Percentiles rank a stretch among this genome's conserved stretches.
Evolutionary conservation across 1,140 invertebrate species (phyloP).

Genomic region (Paralvinella palmiformis): DNA sequence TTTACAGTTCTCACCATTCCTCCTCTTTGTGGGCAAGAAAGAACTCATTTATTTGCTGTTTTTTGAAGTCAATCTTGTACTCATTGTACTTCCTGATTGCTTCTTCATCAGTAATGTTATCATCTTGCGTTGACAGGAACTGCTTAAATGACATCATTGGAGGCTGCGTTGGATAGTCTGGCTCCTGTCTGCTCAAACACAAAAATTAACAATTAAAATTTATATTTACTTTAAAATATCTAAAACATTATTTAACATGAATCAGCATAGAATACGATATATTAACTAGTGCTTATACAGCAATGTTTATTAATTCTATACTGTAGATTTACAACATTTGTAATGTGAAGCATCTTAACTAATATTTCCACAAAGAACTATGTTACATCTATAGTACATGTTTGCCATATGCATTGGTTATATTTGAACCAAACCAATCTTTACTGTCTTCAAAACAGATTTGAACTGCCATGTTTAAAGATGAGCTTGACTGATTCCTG

Average conservation of each 20-base stretch:
- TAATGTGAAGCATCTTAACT: no score
- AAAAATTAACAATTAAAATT: conserved; percentile 6
- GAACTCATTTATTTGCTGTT: conserved; percentile 96
- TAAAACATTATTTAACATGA: background rate
- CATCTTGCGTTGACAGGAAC: conserved; percentile 92
- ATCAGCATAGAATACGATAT: conserved; percentile 6
- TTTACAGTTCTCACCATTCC: conserved; percentile 85
- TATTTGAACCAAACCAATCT: no score
- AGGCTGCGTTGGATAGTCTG: conserved; percentile 58
- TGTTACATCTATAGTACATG: no score
- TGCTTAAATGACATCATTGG: conserved; percentile 97
- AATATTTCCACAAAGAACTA: no score
- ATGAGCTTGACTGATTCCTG: no score
- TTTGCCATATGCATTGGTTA: no score
- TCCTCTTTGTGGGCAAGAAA: conserved; percentile 99
- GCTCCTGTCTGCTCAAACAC: conserved; percentile 27
- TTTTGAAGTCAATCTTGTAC: conserved; percentile 94
- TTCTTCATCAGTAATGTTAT: conserved; percentile 94
- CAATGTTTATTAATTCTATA: no score
- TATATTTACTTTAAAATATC: conserved; percentile 15
- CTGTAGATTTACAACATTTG: no score
- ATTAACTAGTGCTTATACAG: background rate
- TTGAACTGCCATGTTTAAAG: no score
- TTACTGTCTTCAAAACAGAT: no score
- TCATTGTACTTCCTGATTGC: conserved; percentile 96